A percentile compares a stretch with the other conserved stretches of the same genome.
Conservation (phyloP, 2,113 vertebrate genomes). For the Thunnus thynnus region DNA sequence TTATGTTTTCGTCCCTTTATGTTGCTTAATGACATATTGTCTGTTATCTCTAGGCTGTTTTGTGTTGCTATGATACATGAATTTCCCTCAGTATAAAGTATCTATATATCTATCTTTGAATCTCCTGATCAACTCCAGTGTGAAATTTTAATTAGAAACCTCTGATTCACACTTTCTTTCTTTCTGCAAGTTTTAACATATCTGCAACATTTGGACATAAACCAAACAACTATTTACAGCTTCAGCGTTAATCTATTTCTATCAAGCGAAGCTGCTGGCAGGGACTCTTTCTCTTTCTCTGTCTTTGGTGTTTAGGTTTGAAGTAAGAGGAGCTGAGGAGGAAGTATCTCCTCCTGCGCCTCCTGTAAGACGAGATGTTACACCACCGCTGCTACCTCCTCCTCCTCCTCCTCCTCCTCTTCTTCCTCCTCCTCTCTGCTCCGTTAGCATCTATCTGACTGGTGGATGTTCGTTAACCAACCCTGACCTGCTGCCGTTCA, state of each 20-base stretch:
- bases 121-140: too few relatives aligned
- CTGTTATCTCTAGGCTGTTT: too few relatives aligned
- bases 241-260: slow-evolving; percentile 9
- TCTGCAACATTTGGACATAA: slow-evolving; percentile 2
- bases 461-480: slow-evolving; percentile 54
- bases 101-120: too few relatives aligned
- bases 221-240: neutral
- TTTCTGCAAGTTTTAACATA: neutral
- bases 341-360: slow-evolving; percentile 53
- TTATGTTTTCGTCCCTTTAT: too few relatives aligned
- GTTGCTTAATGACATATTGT: too few relatives aligned
- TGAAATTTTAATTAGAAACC: too few relatives aligned
- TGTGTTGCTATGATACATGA: too few relatives aligned
- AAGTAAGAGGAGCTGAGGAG: slow-evolving; percentile 62
- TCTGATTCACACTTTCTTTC: neutral
- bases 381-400: neutral
- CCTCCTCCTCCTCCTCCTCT: neutral
- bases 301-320: slow-evolving; percentile 40
- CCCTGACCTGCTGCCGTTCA: slow-evolving; percentile 35
- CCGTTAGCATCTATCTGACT: slow-evolving; percentile 30
- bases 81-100: too few relatives aligned
- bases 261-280: neutral
- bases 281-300: neutral
- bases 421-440: neutral
- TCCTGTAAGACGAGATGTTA: slow-evolving; percentile 63